Base-by-base conservation (phyloP, 2,888 invertebrate genomes). In the Eupsilia transversa region DNA sequence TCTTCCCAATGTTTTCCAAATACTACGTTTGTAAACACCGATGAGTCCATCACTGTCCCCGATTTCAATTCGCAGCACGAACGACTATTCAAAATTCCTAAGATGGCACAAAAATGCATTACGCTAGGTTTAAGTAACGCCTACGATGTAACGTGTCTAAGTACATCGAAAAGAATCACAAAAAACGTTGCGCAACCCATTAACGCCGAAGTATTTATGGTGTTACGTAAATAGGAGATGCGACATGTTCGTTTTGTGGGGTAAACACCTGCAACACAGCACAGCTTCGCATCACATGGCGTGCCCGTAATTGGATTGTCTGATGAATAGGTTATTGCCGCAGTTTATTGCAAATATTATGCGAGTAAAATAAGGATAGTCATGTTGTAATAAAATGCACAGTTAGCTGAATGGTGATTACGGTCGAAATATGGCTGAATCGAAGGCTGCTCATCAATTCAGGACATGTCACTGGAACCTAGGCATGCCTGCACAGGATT, bases 381-480 rank as follows among this genome's bases (percentile, higher is more conserved):
- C 23, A 56, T 60, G 68, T 66, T 43, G 54, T 59, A 59, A 81
- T 81, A 76, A 54, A 81, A 76, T 54, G n/a, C 41, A 80, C 68
- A 71, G 79, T 80, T 79, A 73, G 30, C 61, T 57, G 43, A 70
- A 63, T 71, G 46, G 77, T 74, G 63, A 70, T 77, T 85, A 61
- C 61, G 46, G 64, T 77, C 83, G 73, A 86, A 85, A 85, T 80
- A 83, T 79, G 66, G 69, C 68, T 68, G 76, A 64, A 80, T 76
- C 73, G 73, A 76, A 65, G 46, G 33, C 78, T 86, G 77, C 79
- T 93, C 88, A 94, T 95, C 91, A 94, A 95, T 95, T 93, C 95
- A 94, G 93, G 92, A 94, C 94, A 88, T 94, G 95, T 94, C 93
- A 92, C 89, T 87, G 88, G 93, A 93, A 94, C 89, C 94, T 93